A percentile compares a stretch with the other conserved stretches of the same genome.
Evolutionary conservation across 2,888 invertebrate genomes (phyloP).

Genomic region (Liopterus haemorrhoidalis): DNA sequence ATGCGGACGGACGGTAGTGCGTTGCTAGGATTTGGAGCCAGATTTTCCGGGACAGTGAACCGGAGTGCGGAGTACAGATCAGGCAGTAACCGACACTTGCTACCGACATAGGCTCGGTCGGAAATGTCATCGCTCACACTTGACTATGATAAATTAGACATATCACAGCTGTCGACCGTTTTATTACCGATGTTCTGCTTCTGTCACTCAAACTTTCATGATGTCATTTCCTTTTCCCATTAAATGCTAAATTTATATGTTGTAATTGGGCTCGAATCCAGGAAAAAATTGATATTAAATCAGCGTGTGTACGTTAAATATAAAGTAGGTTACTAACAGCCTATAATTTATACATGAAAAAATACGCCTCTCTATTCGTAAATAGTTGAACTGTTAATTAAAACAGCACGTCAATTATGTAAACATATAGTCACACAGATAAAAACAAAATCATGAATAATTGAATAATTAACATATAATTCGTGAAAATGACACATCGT

Average conservation of each 20-base stretch:
- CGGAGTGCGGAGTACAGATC: too few species aligned
- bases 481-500: constrained; percentile 35
- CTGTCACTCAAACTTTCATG: constrained; percentile 35
- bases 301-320: too few species aligned
- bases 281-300: too few species aligned
- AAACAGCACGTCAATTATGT: constrained; percentile 23
- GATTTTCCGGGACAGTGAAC: too few species aligned
- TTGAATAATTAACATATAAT: constrained; percentile 28
- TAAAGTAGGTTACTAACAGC: too few species aligned
- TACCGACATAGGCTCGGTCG: too few species aligned
- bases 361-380: too few species aligned
- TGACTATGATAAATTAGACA: constrained; percentile 39
- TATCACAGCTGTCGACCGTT: constrained; percentile 40
- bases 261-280: constrained; percentile 7
- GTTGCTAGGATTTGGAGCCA: too few species aligned
- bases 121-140: constrained; percentile 33
- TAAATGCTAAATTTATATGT: constrained; percentile 19
- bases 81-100: too few species aligned
- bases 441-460: constrained; percentile 24
- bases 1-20: too few species aligned
- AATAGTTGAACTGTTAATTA: constrained; percentile 22
- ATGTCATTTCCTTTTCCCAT: constrained; percentile 35
- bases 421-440: constrained; percentile 21
- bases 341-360: too few species aligned
- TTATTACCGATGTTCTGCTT: constrained; percentile 36